Percentiles rank a stretch among this genome's conserved stretches.
Conservation (phyloP, 2,797 vertebrate species). For the Aselliscus stoliczkanus region DNA sequence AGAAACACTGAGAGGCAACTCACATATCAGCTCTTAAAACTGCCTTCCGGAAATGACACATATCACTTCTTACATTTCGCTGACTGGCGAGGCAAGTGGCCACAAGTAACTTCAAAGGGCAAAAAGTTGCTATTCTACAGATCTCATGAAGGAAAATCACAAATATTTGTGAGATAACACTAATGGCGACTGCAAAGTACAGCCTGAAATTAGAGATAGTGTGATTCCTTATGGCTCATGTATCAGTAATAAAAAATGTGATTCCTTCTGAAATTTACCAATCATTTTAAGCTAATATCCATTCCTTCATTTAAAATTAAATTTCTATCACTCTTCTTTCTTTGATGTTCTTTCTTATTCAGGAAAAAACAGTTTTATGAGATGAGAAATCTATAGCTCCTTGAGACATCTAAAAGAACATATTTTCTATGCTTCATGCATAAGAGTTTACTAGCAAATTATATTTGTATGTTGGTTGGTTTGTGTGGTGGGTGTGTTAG, state of each 20-base stretch:
- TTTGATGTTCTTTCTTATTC: background rate
- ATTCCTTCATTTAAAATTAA: background rate
- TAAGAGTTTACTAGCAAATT: background rate
- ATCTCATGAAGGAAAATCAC: background rate
- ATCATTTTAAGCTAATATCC: background rate
- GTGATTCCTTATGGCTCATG: background rate
- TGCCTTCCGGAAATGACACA: background rate
- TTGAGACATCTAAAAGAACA: background rate
- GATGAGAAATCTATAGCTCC: background rate
- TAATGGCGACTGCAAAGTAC: background rate
- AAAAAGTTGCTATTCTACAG: background rate
- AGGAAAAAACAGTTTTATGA: background rate
- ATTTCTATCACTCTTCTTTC: background rate
- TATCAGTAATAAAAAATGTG: background rate
- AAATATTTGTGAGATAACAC: background rate
- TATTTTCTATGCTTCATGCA: background rate
- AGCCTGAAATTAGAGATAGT: background rate
- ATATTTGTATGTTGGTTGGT: background rate
- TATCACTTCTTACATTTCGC: background rate
- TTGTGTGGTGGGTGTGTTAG: background rate
- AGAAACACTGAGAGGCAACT: background rate
- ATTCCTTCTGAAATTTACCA: background rate
- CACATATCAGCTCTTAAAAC: background rate
- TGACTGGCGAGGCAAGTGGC: background rate
- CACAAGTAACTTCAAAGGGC: background rate